phyloP scores from a whole-genome alignment of 2,888 invertebrate genomes.

The Drosophila pseudotalamancana region DNA sequence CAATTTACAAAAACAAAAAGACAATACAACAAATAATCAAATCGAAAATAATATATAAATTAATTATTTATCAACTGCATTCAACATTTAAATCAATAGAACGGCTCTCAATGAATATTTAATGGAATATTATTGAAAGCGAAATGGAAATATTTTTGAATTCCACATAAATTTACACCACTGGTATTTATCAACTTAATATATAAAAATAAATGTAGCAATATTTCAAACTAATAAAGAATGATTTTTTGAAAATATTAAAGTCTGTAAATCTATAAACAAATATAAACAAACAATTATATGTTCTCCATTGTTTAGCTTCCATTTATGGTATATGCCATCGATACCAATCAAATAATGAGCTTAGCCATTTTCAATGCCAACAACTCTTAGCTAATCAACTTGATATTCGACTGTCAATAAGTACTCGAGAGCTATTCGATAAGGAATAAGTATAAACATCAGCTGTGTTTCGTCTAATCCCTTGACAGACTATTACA shows the following conservation, averaged over 20 bases:
- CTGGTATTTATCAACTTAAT: not conserved
- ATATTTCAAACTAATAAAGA: too few species aligned
- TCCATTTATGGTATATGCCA: not conserved
- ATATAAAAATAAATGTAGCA: not conserved
- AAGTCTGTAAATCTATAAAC: not conserved
- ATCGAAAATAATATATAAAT: not conserved
- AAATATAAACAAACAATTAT: not conserved
- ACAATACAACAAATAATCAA: not conserved
- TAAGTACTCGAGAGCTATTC: not conserved
- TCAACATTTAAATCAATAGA: not conserved
- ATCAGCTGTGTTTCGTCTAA: constrained; percentile 14
- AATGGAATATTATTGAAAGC: not conserved
- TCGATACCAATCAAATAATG: not conserved
- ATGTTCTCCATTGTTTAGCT: too few species aligned
- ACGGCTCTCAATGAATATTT: not conserved
- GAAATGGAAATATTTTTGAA: constrained; percentile 7
- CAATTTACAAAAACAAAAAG: constrained; percentile 1
- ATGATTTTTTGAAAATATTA: too few species aligned
- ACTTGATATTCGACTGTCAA: constrained; percentile 16
- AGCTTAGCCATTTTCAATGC: not conserved
- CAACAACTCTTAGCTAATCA: constrained; percentile 4
- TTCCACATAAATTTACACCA: constrained; percentile 1
- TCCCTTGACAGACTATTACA: constrained; percentile 51
- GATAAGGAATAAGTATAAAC: not conserved
- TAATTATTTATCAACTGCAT: not conserved